Evolutionary conservation across 2,113 vertebrate genomes (phyloP).

Genomic region (Orthochromis indermauri): DNA sequence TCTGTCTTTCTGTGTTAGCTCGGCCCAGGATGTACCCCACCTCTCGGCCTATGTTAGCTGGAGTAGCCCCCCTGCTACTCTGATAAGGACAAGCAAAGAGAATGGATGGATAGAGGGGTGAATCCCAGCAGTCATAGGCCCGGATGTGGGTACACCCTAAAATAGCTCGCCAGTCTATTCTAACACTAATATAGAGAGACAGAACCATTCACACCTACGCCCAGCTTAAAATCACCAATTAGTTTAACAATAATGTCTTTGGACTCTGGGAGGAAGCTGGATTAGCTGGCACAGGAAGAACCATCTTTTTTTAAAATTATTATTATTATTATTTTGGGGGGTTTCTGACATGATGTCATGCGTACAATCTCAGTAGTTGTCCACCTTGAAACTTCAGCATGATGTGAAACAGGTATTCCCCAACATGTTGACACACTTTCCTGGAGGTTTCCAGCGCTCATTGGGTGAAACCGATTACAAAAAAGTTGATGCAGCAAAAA

Average conservation of each 20-base stretch:
- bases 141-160: background rate
- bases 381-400: background rate
- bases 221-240: background rate
- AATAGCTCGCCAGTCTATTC: background rate
- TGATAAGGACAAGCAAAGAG: background rate
- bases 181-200: background rate
- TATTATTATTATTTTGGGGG: background rate
- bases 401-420: background rate
- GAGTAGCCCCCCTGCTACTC: background rate
- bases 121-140: background rate
- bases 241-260: background rate
- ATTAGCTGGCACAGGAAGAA: background rate
- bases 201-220: background rate
- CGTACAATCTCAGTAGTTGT: background rate
- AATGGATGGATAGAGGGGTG: background rate
- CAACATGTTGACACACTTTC: background rate
- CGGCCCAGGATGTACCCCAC: background rate
- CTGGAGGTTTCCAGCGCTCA: background rate
- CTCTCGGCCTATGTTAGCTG: background rate
- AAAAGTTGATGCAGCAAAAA: background rate
- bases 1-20: background rate
- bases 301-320: fast-evolving
- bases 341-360: background rate
- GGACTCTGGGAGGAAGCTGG: background rate
- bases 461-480: background rate